Conservation (phyloP, 2,113 vertebrate genomes). For the Dinomys branickii region DNA sequence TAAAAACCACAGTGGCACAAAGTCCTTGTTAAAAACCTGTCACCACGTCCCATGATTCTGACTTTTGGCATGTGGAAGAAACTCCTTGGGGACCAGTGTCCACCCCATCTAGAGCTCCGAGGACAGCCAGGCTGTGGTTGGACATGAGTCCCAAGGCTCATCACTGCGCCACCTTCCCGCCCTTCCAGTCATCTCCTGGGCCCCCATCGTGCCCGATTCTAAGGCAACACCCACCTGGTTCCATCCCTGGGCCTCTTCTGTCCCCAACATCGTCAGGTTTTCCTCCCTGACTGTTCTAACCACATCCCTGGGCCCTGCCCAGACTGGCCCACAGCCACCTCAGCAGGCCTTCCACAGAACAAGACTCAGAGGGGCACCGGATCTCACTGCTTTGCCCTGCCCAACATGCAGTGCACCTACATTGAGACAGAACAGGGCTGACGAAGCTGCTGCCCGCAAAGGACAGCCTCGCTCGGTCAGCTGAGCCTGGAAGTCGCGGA, state of each 20-base stretch:
- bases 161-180: too few species aligned
- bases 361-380: not conserved
- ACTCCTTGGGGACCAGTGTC: not conserved
- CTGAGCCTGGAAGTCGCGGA: not conserved
- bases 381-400: too few species aligned
- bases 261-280: not conserved
- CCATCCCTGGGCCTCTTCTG: not conserved
- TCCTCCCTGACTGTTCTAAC: not conserved
- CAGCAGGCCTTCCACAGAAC: rapidly evolving
- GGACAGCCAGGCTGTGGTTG: not conserved
- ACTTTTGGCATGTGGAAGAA: not conserved
- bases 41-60: not conserved
- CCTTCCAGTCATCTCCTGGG: not conserved
- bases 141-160: not conserved
- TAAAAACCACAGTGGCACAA: not conserved
- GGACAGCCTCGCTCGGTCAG: too few species aligned
- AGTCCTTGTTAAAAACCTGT: not conserved
- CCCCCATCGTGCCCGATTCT: not conserved
- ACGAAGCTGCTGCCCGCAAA: not conserved
- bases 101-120: too few species aligned
- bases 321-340: not conserved
- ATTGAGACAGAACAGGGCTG: not conserved
- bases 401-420: rapidly evolving
- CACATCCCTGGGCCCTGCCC: not conserved
- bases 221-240: not conserved